Evolutionary conservation across 1,140 invertebrate genomes (phyloP).

Genomic region (Paraescarpia echinospica): DNA sequence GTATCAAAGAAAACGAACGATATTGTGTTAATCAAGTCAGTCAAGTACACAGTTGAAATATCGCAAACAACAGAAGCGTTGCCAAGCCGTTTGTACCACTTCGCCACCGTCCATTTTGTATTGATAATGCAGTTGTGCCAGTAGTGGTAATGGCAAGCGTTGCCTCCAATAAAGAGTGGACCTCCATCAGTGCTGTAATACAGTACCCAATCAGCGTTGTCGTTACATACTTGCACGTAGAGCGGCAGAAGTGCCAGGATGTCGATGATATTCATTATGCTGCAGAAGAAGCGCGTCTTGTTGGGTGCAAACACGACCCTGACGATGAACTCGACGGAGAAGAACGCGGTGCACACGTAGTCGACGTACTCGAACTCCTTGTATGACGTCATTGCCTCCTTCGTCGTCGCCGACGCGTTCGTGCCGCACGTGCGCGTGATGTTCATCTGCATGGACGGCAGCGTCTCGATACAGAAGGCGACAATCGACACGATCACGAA

Average conservation of each 20-base stretch:
- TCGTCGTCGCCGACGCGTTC: not conserved
- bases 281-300: conserved; percentile 56
- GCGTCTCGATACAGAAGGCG: conserved; percentile 30
- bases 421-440: not conserved
- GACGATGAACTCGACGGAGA: conserved; percentile 58
- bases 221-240: conserved; percentile 44
- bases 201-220: not conserved
- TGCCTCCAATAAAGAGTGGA: too few relatives aligned
- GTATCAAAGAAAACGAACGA: too few relatives aligned
- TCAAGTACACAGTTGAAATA: too few relatives aligned
- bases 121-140: too few relatives aligned
- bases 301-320: conserved; percentile 58
- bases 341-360: conserved; percentile 59
- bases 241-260: conserved; percentile 60
- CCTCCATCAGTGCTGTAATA: not conserved
- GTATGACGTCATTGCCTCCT: not conserved
- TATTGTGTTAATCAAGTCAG: too few relatives aligned
- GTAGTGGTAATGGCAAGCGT: too few relatives aligned
- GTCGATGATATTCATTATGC: conserved; percentile 61
- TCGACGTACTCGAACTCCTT: conserved; percentile 40
- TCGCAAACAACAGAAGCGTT: too few relatives aligned
- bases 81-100: too few relatives aligned
- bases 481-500: conserved; percentile 34
- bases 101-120: too few relatives aligned
- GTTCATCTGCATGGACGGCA: conserved; percentile 18